Evolutionary conservation across 92 coral and sea anemone species (phyloP).

Genomic region (Pocillopora meandrina): DNA sequence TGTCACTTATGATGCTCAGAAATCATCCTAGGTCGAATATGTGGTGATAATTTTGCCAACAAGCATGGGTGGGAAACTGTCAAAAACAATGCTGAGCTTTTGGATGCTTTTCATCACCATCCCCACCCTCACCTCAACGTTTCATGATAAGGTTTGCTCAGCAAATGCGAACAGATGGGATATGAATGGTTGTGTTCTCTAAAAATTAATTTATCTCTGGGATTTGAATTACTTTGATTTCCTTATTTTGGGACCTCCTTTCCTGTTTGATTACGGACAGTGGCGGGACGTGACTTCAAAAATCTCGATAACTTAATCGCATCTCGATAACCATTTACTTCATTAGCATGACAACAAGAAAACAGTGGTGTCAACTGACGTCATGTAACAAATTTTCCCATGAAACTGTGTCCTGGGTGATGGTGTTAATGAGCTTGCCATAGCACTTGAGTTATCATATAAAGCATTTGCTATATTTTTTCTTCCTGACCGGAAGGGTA

Average conservation of each 20-base stretch:
- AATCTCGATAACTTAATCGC: no score
- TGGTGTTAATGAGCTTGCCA: no score
- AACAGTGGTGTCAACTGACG: no score
- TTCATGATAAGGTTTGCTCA: background rate
- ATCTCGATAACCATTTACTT: background rate
- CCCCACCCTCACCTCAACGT: background rate
- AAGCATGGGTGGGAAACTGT: background rate
- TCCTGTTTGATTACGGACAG: conserved; percentile 7
- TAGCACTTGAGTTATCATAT: no score
- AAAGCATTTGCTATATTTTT: no score
- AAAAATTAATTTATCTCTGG: conserved; percentile 28
- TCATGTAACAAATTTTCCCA: no score
- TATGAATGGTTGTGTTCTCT: conserved; percentile 3
- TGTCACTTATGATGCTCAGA: background rate
- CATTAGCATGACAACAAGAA: background rate
- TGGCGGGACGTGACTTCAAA: background rate
- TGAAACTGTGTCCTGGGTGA: no score
- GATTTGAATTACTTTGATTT: conserved; percentile 35
- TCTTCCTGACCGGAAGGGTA: no score
- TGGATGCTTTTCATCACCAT: no score
- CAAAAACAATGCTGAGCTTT: background rate
- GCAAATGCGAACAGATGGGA: conserved; percentile 2
- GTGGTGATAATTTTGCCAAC: background rate
- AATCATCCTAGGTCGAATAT: background rate
- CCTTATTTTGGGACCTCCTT: conserved; percentile 40